Conservation (phyloP, 2,888 invertebrate species). For the Stenurella melanura region DNA sequence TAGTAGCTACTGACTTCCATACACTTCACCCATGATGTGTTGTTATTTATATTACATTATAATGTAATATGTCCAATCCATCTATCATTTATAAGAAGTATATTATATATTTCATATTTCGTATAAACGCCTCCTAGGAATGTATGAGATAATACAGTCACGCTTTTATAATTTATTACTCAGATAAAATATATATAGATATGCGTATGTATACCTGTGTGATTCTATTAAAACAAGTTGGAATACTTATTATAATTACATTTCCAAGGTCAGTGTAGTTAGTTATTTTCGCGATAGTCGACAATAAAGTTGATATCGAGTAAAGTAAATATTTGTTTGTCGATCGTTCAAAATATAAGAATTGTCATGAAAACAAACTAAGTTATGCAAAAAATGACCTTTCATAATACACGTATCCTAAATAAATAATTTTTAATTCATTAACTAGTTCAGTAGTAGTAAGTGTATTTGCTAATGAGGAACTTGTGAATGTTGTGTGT, state of each 20-base stretch:
- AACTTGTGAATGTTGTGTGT: neutral
- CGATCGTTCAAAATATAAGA: slow-evolving; percentile 1
- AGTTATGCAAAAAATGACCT: slow-evolving; percentile 19
- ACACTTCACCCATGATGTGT: too few species aligned
- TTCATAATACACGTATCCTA: slow-evolving; percentile 1
- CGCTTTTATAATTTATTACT: neutral
- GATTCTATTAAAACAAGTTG: slow-evolving; percentile 12
- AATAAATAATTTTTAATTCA: slow-evolving; percentile 17
- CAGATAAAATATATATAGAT: neutral
- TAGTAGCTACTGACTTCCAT: too few species aligned
- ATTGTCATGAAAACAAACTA: neutral
- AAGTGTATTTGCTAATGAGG: neutral
- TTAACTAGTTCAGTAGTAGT: neutral
- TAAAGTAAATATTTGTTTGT: slow-evolving; percentile 17
- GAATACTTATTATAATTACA: slow-evolving; percentile 22
- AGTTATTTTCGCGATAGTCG: slow-evolving; percentile 21
- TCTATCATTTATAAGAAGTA: too few species aligned
- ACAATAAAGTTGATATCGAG: slow-evolving; percentile 20
- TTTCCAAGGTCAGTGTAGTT: slow-evolving; percentile 20
- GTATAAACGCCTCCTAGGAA: too few species aligned
- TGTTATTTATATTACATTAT: too few species aligned
- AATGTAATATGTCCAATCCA: too few species aligned
- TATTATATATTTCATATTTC: too few species aligned
- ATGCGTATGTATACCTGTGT: neutral
- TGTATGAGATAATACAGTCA: neutral